A percentile compares a stretch with the other conserved stretches of the same genome.
phyloP scores from a whole-genome alignment of 2,888 invertebrate genomes.

The Papilio gigon region DNA sequence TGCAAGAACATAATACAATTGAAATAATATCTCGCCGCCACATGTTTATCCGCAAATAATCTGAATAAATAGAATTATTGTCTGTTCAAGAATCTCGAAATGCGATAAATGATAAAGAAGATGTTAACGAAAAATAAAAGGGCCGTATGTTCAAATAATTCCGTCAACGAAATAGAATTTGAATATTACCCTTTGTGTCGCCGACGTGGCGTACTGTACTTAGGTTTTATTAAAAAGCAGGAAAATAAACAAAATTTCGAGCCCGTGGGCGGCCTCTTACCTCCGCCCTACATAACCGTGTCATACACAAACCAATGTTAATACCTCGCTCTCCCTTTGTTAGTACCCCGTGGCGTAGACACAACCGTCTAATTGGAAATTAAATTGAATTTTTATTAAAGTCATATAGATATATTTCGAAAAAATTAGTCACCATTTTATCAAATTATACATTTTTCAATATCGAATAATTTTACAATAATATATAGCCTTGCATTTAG shows the following conservation, averaged over 20 bases:
- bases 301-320: slow-evolving; percentile 26
- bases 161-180: slow-evolving; percentile 59
- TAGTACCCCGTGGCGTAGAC: slow-evolving; percentile 44
- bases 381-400: slow-evolving; percentile 45
- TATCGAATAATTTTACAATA: too few relatives aligned
- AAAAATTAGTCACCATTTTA: not conserved
- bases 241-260: slow-evolving; percentile 63
- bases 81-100: slow-evolving; percentile 49
- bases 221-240: slow-evolving; percentile 66
- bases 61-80: slow-evolving; percentile 36
- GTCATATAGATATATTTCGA: slow-evolving; percentile 39
- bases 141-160: slow-evolving; percentile 57
- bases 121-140: slow-evolving; percentile 53
- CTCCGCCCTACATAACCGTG: slow-evolving; percentile 17
- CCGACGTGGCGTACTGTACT: slow-evolving; percentile 59
- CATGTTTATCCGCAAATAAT: slow-evolving; percentile 30
- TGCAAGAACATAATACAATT: slow-evolving; percentile 8
- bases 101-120: slow-evolving; percentile 48
- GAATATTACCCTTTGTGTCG: slow-evolving; percentile 62
- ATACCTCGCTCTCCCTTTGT: slow-evolving; percentile 44
- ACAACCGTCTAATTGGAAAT: slow-evolving; percentile 40
- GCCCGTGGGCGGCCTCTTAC: slow-evolving; percentile 45
- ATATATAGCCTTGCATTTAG: too few relatives aligned
- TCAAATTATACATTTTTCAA: not conserved
- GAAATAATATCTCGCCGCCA: not conserved